These are phyloP conservation scores for Phalacrocorax brasilianus DNA, from an alignment of 2,113 vertebrate genomes.

Conservation along the genomic window DNA sequence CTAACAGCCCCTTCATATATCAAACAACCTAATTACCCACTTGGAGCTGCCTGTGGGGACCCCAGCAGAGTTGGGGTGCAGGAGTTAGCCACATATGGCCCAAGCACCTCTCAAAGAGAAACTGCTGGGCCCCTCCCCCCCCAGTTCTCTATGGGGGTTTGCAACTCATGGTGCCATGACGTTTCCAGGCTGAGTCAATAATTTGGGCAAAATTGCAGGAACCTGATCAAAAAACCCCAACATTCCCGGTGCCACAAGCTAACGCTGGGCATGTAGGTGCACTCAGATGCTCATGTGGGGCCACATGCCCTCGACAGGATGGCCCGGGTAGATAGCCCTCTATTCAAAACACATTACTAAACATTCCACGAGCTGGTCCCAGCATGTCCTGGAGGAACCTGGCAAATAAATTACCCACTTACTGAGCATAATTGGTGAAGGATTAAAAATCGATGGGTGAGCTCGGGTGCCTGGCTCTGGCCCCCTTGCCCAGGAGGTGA, in stretches of 20 bases:
- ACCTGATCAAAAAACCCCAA: background rate
- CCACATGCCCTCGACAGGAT: accelerated
- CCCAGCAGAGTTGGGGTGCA: accelerated
- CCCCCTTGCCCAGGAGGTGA: background rate
- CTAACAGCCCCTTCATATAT: background rate
- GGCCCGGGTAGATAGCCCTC: background rate
- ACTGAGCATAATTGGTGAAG: background rate
- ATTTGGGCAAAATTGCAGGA: background rate
- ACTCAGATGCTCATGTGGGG: accelerated
- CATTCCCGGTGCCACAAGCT: accelerated
- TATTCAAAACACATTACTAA: background rate
- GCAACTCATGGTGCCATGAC: background rate
- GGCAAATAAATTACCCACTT: slow-evolving; percentile 51
- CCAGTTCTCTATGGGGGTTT: background rate
- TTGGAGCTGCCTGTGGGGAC: background rate
- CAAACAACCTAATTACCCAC: background rate
- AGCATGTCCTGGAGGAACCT: background rate
- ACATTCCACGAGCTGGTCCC: background rate
- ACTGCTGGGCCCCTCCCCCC: accelerated
- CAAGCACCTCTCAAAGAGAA: background rate
- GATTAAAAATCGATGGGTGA: slow-evolving; percentile 50
- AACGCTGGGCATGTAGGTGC: accelerated
- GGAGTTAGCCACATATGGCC: background rate
- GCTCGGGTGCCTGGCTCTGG: accelerated
- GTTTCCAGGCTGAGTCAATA: background rate